phyloP scores from a whole-genome alignment of 2,888 invertebrate species.

The Eudasyphora cyanicolor region DNA sequence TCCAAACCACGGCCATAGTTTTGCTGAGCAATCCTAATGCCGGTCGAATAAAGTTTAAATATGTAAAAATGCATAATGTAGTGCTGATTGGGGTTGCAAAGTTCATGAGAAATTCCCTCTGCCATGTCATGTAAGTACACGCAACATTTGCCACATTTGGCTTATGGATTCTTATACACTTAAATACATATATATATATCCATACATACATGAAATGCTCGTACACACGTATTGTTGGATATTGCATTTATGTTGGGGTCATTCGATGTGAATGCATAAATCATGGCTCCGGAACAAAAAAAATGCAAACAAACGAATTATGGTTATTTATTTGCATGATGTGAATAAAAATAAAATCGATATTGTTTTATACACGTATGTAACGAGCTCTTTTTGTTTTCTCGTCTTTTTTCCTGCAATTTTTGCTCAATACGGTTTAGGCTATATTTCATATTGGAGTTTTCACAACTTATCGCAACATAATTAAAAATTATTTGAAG shows the following conservation, averaged over 20 bases:
- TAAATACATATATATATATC: too few relatives aligned
- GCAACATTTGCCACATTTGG: conserved; percentile 21
- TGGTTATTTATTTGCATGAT: conserved; percentile 15
- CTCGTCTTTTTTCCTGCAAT: not conserved
- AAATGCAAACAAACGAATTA: not conserved
- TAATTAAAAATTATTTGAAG: not conserved
- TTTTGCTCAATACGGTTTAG: too few relatives aligned
- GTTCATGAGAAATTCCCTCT: conserved; percentile 4
- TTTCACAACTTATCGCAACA: not conserved
- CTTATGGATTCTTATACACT: too few relatives aligned
- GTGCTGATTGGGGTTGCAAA: not conserved
- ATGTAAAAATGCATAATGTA: conserved; percentile 11
- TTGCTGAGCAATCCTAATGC: not conserved
- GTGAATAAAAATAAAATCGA: not conserved
- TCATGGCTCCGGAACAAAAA: not conserved
- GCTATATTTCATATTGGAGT: not conserved
- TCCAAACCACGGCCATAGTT: not conserved
- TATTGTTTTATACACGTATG: not conserved
- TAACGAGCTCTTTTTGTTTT: not conserved
- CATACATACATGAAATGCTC: too few relatives aligned
- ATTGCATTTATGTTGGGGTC: conserved; percentile 8
- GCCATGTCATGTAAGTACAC: conserved; percentile 2
- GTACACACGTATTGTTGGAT: not conserved
- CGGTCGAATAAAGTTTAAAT: not conserved
- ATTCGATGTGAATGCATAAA: conserved; percentile 9